Evolutionary conservation across 1,140 invertebrate species (phyloP), one percentile per base, ranked within the genome.

Genomic region (Macrobrachium rosenbergii): DNA sequence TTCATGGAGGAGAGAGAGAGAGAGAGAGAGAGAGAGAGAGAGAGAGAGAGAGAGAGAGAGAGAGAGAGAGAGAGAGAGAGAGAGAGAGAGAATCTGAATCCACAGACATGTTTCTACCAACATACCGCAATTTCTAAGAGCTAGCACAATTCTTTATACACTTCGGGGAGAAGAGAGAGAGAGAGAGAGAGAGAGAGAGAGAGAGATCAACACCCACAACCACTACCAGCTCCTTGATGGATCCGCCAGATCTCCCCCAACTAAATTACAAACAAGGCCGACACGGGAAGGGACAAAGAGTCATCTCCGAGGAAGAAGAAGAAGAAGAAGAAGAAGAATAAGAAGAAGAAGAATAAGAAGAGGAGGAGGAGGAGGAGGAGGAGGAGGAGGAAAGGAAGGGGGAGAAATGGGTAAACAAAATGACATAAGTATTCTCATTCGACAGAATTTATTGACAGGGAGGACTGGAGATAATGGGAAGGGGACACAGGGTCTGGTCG

Each of bases 11-110:
- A 43, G 78, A 43, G 28, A 64, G 78, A 64, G 62, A 64, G 78
- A 80, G 28, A 43, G 60, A 43, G 78, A 64, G 28, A 80, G 78
- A 76, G 75, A 58, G 75, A 58, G 75, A 58, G 75, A n/a, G 28
- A 75, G 52, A 5, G 58, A 78, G 76, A 21, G 59, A 37, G 45
- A 28, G 23, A 63, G 60, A 37, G n/a, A n/a, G n/a, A n/a, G n/a
- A n/a, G n/a, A n/a, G n/a, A n/a, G 60, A 75, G 72, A 28, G 23
- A 75, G 72, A 75, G 72, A 28, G 21, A 75, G 72, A 75, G 5
- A 28, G 1, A 75, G 72, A 75, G 28, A 28, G 58, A 62, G 58
- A 62, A n/a, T 14, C 16, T 11, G 0, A 5, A 43, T 60, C 76
- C 45, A 19, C 37, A 17, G 11, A 19, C 17, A n/a, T n/a, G n/a